Evolutionary conservation across 2,113 vertebrate species (phyloP), one percentile per base, ranked within the genome.

Genomic region (Charina bottae): DNA sequence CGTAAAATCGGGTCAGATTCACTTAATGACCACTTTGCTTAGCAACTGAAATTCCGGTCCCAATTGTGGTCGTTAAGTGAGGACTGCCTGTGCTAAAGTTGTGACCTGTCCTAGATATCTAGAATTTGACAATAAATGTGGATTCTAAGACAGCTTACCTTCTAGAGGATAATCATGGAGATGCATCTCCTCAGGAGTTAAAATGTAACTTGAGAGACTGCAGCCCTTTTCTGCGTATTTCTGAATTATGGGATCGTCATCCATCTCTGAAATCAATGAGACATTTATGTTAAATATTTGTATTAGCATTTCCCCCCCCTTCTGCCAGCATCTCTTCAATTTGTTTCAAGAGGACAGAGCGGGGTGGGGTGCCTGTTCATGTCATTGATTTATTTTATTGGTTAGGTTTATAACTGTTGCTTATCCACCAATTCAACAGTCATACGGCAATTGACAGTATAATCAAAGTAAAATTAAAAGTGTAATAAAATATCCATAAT

Each of bases 121-220:
- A 78, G 72, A 78, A 42, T 21, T 4, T 1, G 72, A 78, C 37
- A 33, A 42, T 78, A 37, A 37, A 42, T 42, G 72, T 78, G 33
- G 72, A 42, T 78, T 42, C 33, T 90, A 84, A 94, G 55, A 92
- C 24, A 87, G 56, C 95, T 90, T 91, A 97, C 98, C 97, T 97
- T 96, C 94, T 85, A 97, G 90, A 2, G 97, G 97, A 91, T 97
- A 98, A 58, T 96, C n/a, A 85, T 97, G 94, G 55, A 85, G 95
- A 89, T 90, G 88, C 96, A 97, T 97, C 92, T 98, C 97, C 42
- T 98, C 93, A 85, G 90, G 88, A 83, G 96, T 97, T 4, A 98
- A 93, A 92, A 97, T 94, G 56, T 97, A 97, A 83, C 90, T 95
- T 19, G 94, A 97, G 93, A 98, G 95, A 78, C 96, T 96, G 88